Conservation (phyloP, 2,113 vertebrate genomes). For the Caretta caretta region DNA sequence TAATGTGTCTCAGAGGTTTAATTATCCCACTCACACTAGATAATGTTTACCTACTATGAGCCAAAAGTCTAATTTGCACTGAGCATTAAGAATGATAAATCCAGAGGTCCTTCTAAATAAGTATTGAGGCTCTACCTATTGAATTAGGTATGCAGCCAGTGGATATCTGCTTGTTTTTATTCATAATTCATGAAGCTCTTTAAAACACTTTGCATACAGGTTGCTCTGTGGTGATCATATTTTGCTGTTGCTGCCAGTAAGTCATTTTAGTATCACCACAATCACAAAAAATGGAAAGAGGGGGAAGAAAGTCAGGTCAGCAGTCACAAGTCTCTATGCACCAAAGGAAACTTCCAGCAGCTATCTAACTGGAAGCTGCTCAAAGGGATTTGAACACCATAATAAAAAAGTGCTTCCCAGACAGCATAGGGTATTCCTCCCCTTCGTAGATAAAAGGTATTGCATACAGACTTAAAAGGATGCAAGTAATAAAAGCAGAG, state of each 20-base stretch:
- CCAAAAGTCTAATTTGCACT: neutral
- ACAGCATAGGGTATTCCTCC: neutral
- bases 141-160: neutral
- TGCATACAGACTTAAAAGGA: neutral
- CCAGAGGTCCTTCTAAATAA: constrained; percentile 31
- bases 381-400: neutral
- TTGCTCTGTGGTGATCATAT: neutral
- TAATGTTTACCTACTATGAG: constrained; percentile 1
- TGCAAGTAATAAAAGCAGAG: neutral
- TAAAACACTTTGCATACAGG: neutral
- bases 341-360: neutral
- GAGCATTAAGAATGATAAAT: neutral
- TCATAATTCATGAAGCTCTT: neutral
- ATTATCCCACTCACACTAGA: neutral
- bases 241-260: neutral
- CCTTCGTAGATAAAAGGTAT: neutral
- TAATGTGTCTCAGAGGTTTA: constrained; percentile 20
- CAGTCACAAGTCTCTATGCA: neutral
- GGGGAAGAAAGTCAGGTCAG: neutral
- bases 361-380: neutral
- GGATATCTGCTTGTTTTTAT: neutral
- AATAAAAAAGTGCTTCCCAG: neutral
- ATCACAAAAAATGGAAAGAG: neutral
- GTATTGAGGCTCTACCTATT: neutral
- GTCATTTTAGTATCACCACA: neutral